Conservation (phyloP, 2,113 vertebrate genomes). For the Collichthys lucidus region DNA sequence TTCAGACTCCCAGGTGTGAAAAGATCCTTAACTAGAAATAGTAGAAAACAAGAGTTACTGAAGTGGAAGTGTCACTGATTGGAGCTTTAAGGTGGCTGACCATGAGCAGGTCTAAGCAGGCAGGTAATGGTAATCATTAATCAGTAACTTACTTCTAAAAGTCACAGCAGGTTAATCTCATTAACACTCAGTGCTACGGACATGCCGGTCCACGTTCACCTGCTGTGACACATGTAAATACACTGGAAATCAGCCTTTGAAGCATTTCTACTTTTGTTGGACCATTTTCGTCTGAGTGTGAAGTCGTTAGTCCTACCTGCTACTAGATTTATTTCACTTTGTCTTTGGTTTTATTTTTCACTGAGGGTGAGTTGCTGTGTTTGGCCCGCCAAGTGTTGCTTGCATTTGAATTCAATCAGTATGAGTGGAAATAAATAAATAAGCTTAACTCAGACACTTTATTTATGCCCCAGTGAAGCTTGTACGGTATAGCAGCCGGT, state of each 20-base stretch:
- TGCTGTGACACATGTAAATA: no score
- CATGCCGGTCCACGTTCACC: background rate
- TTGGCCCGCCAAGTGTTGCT: background rate
- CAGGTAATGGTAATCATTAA: background rate
- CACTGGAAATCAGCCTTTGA: no score
- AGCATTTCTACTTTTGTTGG: background rate
- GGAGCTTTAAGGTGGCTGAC: background rate
- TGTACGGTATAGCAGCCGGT: background rate
- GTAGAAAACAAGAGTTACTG: no score
- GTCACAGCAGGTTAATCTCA: constrained; percentile 22
- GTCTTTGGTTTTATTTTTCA: background rate
- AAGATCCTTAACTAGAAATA: no score
- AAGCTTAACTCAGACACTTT: constrained; percentile 2
- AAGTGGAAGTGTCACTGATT: no score
- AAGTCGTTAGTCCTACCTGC: no score
- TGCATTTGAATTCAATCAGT: background rate
- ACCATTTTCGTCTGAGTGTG: background rate
- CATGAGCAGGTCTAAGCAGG: background rate
- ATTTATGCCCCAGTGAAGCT: background rate
- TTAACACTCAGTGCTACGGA: constrained; percentile 15
- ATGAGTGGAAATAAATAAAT: constrained; percentile 35
- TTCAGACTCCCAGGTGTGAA: no score
- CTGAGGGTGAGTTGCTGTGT: background rate
- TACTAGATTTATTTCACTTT: background rate
- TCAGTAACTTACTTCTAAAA: background rate